phyloP scores from a whole-genome alignment of 1,140 invertebrate genomes.

The Trachymyrmex septentrionalis region DNA sequence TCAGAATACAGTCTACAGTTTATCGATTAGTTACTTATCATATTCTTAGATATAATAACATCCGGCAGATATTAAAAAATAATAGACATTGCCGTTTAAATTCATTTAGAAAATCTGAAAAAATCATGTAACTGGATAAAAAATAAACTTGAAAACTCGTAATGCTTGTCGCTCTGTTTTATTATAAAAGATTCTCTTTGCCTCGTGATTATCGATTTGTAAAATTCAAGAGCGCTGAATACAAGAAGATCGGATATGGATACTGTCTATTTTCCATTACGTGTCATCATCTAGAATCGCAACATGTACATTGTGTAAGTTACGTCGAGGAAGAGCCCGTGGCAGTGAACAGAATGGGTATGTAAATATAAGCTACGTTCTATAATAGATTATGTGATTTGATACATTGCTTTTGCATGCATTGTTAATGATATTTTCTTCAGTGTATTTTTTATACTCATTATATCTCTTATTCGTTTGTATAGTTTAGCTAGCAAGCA shows the following conservation, averaged over 20 bases:
- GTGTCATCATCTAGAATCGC: conserved; percentile 67
- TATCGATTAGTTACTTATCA: conserved; percentile 84
- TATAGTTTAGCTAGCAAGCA: conserved; percentile 84
- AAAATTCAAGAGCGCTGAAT: conserved; percentile 60
- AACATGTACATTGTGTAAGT: conserved; percentile 75
- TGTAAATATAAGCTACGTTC: conserved; percentile 83
- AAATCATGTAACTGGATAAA: conserved; percentile 79
- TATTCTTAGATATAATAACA: conserved; percentile 86
- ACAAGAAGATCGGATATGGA: conserved; percentile 58
- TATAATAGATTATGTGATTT: conserved; percentile 84
- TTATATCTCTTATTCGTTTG: conserved; percentile 67
- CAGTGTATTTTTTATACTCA: conserved; percentile 77
- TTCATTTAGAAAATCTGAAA: conserved; percentile 82
- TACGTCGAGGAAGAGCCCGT: conserved; percentile 81
- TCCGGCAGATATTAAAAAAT: conserved; percentile 80
- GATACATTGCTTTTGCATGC: conserved; percentile 85
- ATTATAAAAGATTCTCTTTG: conserved; percentile 78
- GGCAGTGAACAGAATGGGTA: conserved; percentile 84
- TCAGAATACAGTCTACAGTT: conserved; percentile 85
- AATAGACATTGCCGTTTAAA: conserved; percentile 81
- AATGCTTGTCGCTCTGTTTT: conserved; percentile 75
- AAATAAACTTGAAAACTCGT: conserved; percentile 78
- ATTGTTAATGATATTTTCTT: conserved; percentile 81
- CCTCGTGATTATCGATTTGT: conserved; percentile 68
- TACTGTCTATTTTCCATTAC: conserved; percentile 47